Evolutionary conservation across 2,113 vertebrate species (phyloP).

Genomic region (Oenanthe oenanthe): DNA sequence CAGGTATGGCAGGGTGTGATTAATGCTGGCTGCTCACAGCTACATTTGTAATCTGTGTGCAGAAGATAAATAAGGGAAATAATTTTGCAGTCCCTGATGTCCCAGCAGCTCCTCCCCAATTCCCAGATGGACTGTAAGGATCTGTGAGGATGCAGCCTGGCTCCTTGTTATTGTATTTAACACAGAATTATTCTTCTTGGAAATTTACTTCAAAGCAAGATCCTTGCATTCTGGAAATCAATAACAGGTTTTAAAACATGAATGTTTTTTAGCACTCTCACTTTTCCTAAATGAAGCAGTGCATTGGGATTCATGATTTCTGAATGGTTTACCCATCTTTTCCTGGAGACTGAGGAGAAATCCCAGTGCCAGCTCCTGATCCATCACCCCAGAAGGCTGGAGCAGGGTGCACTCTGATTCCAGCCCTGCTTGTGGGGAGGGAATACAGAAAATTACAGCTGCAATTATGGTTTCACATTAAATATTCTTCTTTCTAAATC

Average conservation of each 20-base stretch:
- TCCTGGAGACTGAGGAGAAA: background rate
- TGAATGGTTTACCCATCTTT: background rate
- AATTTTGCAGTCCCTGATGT: background rate
- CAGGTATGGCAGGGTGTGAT: background rate
- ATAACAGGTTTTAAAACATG: background rate
- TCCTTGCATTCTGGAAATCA: background rate
- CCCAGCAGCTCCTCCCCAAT: background rate
- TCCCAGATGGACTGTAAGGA: background rate
- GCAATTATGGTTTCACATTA: slow-evolving; percentile 46
- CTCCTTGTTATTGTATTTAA: background rate
- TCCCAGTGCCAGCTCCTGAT: background rate
- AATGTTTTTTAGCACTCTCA: background rate
- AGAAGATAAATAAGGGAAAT: background rate
- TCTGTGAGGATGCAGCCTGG: background rate
- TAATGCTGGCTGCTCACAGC: background rate
- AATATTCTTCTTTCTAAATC: background rate
- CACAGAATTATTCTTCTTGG: background rate
- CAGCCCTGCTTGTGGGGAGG: background rate
- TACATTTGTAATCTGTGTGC: background rate
- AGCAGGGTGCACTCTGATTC: background rate
- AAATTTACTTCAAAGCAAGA: background rate
- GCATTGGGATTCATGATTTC: background rate
- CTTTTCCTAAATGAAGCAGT: background rate
- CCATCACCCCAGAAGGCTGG: background rate
- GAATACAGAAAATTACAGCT: slow-evolving; percentile 9